phyloP scores from a whole-genome alignment of 2,113 vertebrate genomes.

The Gobio gobio region DNA sequence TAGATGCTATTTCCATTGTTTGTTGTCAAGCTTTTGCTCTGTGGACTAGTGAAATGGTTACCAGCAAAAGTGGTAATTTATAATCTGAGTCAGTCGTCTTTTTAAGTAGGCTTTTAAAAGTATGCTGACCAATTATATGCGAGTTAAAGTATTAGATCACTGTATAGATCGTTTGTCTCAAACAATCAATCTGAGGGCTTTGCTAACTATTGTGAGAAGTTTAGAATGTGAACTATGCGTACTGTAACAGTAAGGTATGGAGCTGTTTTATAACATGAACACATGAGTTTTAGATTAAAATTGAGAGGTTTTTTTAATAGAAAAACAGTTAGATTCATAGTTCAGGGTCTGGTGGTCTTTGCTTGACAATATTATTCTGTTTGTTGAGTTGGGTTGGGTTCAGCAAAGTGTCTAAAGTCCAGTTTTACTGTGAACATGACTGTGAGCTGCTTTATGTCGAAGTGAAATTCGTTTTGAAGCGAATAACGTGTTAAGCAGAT shows the following conservation, averaged over 20 bases:
- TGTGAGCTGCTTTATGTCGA: constrained; percentile 13
- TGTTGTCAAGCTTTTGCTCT: constrained; percentile 19
- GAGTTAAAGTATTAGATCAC: constrained; percentile 37
- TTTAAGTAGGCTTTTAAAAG: constrained; percentile 38
- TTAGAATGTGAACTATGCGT: constrained; percentile 30
- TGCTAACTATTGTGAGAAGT: constrained; percentile 37
- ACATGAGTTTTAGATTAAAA: constrained; percentile 26
- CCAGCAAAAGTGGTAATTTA: constrained; percentile 12
- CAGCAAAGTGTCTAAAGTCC: constrained; percentile 19
- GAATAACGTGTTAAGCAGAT: constrained; percentile 34
- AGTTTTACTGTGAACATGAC: constrained; percentile 45
- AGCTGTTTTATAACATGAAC: constrained; percentile 45
- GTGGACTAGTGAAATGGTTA: constrained; percentile 40
- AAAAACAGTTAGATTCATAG: constrained; percentile 7
- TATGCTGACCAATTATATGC: constrained; percentile 6
- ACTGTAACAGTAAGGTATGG: constrained; percentile 19
- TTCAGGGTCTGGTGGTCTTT: neutral
- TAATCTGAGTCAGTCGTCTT: neutral
- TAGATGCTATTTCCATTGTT: constrained; percentile 37
- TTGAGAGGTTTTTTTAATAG: neutral
- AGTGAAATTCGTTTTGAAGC: constrained; percentile 5
- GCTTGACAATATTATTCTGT: neutral
- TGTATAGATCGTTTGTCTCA: constrained; percentile 52
- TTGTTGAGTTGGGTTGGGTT: neutral
- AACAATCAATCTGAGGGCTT: constrained; percentile 57